These are phyloP conservation scores for Papilio demoleus DNA, from an alignment of 2,888 invertebrate genomes.

Conservation along the genomic window DNA sequence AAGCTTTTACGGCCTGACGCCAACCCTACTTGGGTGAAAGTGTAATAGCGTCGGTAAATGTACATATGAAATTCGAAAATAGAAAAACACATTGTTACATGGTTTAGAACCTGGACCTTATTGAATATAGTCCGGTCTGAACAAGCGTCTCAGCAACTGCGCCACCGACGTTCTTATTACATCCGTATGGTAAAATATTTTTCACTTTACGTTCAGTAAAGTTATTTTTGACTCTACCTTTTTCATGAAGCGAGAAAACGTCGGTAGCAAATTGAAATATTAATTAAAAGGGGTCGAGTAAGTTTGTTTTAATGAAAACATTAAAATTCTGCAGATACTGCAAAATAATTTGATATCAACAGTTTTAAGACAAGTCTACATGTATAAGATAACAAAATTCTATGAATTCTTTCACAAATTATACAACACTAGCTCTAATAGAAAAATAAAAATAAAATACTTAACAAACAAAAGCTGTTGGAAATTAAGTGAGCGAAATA, in stretches of 20 bases:
- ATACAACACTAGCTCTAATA: background rate
- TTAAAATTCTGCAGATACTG: constrained; percentile 6
- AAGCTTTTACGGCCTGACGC: no score
- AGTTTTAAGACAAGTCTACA: no score
- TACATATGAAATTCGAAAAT: no score
- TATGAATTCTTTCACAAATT: no score
- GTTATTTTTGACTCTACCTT: background rate
- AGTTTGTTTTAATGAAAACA: background rate
- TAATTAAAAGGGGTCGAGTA: background rate
- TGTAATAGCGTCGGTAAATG: no score
- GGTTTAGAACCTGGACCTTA: no score
- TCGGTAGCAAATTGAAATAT: background rate
- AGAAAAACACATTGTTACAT: no score
- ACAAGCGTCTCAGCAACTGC: no score
- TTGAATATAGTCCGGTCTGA: no score
- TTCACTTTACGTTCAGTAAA: background rate
- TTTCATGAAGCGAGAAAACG: background rate
- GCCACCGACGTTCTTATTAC: no score
- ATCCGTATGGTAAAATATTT: background rate
- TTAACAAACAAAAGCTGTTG: constrained; percentile 2
- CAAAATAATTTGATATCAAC: constrained; percentile 10
- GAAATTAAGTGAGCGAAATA: constrained; percentile 1
- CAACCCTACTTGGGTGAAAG: no score
- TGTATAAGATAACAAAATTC: background rate
- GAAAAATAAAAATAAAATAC: background rate